Conservation (phyloP, 2,888 invertebrate genomes). For the Octonoba sinensis region DNA sequence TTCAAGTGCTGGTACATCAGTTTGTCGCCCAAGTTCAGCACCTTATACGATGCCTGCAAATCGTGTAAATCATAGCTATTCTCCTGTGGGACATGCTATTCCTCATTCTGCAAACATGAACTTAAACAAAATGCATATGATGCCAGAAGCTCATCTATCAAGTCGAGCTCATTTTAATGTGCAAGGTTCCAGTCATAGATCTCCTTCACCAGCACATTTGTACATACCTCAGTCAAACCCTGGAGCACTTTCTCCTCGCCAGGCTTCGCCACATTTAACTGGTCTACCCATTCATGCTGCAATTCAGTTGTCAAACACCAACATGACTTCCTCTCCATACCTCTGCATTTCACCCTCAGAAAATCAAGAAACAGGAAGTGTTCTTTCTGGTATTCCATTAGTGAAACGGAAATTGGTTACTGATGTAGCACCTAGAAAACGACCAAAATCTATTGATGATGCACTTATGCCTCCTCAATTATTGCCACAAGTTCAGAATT, state of each 20-base stretch:
- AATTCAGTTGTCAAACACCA: constrained; percentile 29
- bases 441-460: constrained; percentile 58
- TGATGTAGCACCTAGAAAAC: constrained; percentile 46
- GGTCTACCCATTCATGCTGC: constrained; percentile 22
- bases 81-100: constrained; percentile 37
- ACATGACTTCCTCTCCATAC: constrained; percentile 37
- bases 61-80: constrained; percentile 49
- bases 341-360: constrained; percentile 45
- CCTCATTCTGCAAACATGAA: constrained; percentile 19
- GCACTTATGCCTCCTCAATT: constrained; percentile 59
- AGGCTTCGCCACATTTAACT: constrained; percentile 40
- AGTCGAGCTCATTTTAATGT: constrained; percentile 43
- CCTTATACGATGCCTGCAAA: constrained; percentile 43
- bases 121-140: constrained; percentile 18
- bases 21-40: constrained; percentile 64
- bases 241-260: constrained; percentile 53
- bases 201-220: constrained; percentile 61
- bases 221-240: constrained; percentile 46
- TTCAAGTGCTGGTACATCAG: constrained; percentile 64
- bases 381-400: constrained; percentile 41
- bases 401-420: constrained; percentile 50
- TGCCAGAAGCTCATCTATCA: constrained; percentile 44
- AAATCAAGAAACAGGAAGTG: constrained; percentile 10
- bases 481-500: constrained; percentile 53
- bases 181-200: constrained; percentile 53